phyloP scores from a whole-genome alignment of 2,113 vertebrate species.

The Lagopus muta region DNA sequence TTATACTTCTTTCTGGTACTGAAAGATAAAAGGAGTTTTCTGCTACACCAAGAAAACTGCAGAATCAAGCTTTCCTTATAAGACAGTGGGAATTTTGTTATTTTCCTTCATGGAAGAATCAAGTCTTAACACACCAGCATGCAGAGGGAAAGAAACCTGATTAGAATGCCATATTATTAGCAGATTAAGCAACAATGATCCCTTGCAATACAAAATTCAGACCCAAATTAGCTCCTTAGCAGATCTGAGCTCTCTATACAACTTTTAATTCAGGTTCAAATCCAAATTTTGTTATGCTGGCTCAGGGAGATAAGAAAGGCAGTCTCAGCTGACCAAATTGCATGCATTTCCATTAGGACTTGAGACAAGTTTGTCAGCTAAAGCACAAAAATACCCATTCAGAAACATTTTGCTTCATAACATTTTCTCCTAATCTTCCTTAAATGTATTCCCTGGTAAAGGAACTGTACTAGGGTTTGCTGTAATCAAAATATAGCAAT shows the following conservation, averaged over 20 bases:
- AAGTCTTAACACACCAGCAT: background rate
- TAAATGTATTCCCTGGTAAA: rapidly evolving
- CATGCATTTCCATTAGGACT: background rate
- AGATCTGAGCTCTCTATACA: background rate
- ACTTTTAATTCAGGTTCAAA: slow-evolving; percentile 23
- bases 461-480: background rate
- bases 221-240: slow-evolving; percentile 37
- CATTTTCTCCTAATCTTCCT: background rate
- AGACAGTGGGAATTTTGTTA: background rate
- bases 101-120: background rate
- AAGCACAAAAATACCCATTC: background rate
- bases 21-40: background rate
- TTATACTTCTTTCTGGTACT: background rate
- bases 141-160: slow-evolving; percentile 29
- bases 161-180: slow-evolving; percentile 22
- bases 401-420: background rate
- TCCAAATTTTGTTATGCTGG: background rate
- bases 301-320: background rate
- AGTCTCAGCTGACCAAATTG: background rate
- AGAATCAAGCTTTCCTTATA: background rate
- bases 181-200: slow-evolving; percentile 53
- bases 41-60: background rate
- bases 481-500: background rate
- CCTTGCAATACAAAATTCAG: slow-evolving; percentile 22
- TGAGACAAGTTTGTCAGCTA: background rate